phyloP scores from a whole-genome alignment of 2,797 vertebrate species.

The Channallabes apus region DNA sequence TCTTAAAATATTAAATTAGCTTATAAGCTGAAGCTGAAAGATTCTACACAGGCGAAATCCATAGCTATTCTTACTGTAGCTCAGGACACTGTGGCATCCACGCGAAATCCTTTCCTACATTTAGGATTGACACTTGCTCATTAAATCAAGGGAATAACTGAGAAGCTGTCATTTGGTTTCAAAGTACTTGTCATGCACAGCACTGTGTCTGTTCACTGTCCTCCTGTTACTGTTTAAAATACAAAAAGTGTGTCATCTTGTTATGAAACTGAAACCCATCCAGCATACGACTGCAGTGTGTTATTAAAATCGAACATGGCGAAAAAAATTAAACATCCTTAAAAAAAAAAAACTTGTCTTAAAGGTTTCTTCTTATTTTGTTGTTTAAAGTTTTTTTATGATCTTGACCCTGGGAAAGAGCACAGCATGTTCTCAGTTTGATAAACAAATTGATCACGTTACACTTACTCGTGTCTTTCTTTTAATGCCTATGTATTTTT shows the following conservation, averaged over 20 bases:
- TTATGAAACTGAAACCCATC: slow-evolving; percentile 45
- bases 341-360: background rate
- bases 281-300: slow-evolving; percentile 47
- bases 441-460: slow-evolving; percentile 6
- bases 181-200: slow-evolving; percentile 46
- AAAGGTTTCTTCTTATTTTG: slow-evolving; percentile 7
- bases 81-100: slow-evolving; percentile 49
- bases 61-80: slow-evolving; percentile 47
- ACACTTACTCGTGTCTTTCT: background rate
- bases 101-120: slow-evolving; percentile 50
- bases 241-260: slow-evolving; percentile 41
- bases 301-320: slow-evolving; percentile 43
- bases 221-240: slow-evolving; percentile 50
- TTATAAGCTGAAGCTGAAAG: slow-evolving; percentile 34
- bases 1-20: slow-evolving; percentile 47
- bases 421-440: background rate
- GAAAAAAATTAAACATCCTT: slow-evolving; percentile 36
- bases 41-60: slow-evolving; percentile 36
- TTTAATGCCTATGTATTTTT: slow-evolving; percentile 2
- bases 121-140: slow-evolving; percentile 45
- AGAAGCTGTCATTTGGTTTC: slow-evolving; percentile 50
- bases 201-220: slow-evolving; percentile 46
- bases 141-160: slow-evolving; percentile 48
- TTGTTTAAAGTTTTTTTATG: slow-evolving; percentile 15
- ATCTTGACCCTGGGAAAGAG: background rate